A percentile compares a stretch with the other conserved stretches of the same genome.
Evolutionary conservation across 2,113 vertebrate species (phyloP).

Genomic region (Pterocles orientalis): DNA sequence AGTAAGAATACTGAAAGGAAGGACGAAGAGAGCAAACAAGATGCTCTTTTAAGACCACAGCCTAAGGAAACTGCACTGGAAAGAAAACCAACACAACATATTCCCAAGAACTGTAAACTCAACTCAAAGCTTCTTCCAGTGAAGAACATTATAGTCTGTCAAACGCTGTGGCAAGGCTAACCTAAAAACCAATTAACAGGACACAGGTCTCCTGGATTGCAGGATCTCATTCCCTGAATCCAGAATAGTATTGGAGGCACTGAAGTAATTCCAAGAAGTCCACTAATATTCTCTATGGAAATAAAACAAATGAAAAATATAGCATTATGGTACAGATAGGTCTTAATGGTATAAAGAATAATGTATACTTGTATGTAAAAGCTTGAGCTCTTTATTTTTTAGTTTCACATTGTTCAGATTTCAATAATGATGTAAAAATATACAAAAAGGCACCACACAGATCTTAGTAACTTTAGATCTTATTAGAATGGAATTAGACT

Average conservation of each 20-base stretch:
- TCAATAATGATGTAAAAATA: background rate
- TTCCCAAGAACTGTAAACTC: background rate
- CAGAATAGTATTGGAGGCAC: background rate
- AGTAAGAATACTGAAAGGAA: background rate
- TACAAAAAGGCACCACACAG: background rate
- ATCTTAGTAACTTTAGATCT: background rate
- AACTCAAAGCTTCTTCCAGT: background rate
- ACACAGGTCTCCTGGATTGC: background rate
- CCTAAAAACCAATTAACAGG: background rate
- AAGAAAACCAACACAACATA: background rate
- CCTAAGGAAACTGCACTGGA: background rate
- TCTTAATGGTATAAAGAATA: background rate
- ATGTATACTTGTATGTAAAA: background rate
- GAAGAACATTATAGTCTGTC: background rate
- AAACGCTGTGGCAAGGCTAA: background rate
- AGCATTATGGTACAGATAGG: background rate
- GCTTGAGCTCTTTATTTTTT: background rate
- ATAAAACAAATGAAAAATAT: background rate
- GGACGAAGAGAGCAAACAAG: background rate
- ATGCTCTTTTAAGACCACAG: background rate
- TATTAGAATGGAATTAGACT: background rate
- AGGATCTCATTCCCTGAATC: background rate
- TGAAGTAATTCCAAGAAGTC: background rate
- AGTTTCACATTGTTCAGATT: background rate
- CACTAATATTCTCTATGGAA: background rate